A percentile compares a stretch with the other conserved stretches of the same genome.
These are phyloP conservation scores for Cheilosia urbana DNA, from an alignment of 2,888 invertebrate genomes.

Conservation along the genomic window DNA sequence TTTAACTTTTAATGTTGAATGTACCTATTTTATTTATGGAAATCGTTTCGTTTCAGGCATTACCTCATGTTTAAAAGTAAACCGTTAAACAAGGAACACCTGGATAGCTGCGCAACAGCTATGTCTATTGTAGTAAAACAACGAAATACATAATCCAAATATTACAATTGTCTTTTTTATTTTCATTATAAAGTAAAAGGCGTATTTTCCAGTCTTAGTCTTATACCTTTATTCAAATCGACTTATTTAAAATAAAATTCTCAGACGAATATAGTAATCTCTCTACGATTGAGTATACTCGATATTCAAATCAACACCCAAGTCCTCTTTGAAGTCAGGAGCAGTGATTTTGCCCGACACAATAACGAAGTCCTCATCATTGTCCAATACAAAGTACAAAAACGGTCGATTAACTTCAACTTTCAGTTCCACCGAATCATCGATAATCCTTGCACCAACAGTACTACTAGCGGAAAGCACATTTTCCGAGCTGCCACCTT, in stretches of 20 bases:
- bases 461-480: slow-evolving; percentile 82
- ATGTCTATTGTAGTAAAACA: neutral
- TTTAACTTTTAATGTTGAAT: no score
- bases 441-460: slow-evolving; percentile 60
- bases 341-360: slow-evolving; percentile 86
- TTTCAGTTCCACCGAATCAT: slow-evolving; percentile 78
- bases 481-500: slow-evolving; percentile 84
- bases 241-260: neutral
- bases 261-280: neutral
- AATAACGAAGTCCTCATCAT: slow-evolving; percentile 85
- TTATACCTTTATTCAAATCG: neutral
- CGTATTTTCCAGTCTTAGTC: slow-evolving; percentile 25
- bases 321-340: slow-evolving; percentile 82
- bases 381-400: slow-evolving; percentile 87
- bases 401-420: slow-evolving; percentile 87
- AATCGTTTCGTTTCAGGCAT: no score
- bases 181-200: neutral
- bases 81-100: no score
- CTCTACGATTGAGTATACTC: slow-evolving; percentile 48
- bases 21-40: no score
- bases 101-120: no score
- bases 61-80: no score
- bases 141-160: neutral
- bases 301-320: slow-evolving; percentile 43
- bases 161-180: neutral